phyloP scores from a whole-genome alignment of 92 coral and sea anemone species.

The Hydrozoanthus gracilis region DNA sequence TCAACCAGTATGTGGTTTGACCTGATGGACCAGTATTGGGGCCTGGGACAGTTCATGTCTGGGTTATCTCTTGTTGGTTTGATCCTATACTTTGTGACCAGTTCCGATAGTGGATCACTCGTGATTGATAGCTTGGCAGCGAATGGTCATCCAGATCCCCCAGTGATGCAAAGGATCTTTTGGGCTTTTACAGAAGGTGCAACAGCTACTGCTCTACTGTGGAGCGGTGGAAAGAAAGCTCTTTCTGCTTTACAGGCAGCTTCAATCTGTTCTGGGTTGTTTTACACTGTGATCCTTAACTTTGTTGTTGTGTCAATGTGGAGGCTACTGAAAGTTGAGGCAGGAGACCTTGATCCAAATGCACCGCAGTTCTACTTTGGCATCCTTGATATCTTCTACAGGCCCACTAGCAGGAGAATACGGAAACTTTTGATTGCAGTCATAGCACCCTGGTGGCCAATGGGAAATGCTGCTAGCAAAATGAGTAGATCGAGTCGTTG shows the following conservation, averaged over 20 bases:
- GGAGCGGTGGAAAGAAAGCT: slow-evolving; percentile 67
- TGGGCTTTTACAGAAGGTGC: slow-evolving; percentile 95
- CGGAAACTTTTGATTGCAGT: slow-evolving; percentile 46
- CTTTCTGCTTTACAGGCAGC: slow-evolving; percentile 43
- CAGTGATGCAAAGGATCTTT: slow-evolving; percentile 76
- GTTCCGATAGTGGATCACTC: slow-evolving; percentile 87
- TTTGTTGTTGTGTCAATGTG: no score
- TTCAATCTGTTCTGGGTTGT: no score
- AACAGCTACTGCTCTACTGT: slow-evolving; percentile 78
- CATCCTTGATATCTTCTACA: slow-evolving; percentile 58
- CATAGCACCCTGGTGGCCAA: slow-evolving; percentile 67
- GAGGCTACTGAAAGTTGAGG: no score
- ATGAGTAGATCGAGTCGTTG: slow-evolving; percentile 43
- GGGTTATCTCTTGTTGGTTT: slow-evolving; percentile 68
- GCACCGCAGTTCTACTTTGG: slow-evolving; percentile 58
- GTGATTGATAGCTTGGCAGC: slow-evolving; percentile 87
- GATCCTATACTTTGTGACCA: slow-evolving; percentile 84
- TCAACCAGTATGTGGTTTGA: slow-evolving; percentile 78
- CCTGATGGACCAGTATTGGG: slow-evolving; percentile 73
- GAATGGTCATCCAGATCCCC: slow-evolving; percentile 87
- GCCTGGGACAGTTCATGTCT: slow-evolving; percentile 66
- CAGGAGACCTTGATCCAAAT: slow-evolving; percentile 48
- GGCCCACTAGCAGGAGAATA: slow-evolving; percentile 19
- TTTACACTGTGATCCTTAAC: no score
- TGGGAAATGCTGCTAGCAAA: slow-evolving; percentile 67